Evolutionary conservation across 1,140 invertebrate species (phyloP).

Genomic region (Macrobrachium rosenbergii): DNA sequence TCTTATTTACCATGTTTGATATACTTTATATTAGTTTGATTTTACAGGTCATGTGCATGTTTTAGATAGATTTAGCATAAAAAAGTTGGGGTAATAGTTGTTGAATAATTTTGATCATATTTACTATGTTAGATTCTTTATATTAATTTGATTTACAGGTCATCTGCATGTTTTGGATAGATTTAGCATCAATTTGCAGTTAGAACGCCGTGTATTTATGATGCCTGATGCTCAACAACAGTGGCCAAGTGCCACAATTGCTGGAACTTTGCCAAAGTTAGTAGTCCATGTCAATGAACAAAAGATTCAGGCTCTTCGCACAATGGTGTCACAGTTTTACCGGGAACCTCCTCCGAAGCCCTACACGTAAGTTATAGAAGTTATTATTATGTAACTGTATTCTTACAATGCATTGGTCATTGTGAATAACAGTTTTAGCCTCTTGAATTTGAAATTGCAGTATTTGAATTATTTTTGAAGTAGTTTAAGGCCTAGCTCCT

Average conservation of each 20-base stretch:
- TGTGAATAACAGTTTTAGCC: no score
- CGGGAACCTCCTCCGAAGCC: slow-evolving; percentile 11
- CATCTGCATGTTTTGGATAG: slow-evolving; percentile 88
- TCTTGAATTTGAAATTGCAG: no score
- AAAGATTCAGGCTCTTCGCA: slow-evolving; percentile 79
- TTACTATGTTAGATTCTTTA: no score
- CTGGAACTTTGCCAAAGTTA: slow-evolving; percentile 87
- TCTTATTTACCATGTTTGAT: no score
- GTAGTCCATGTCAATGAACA: slow-evolving; percentile 91
- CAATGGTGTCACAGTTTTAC: slow-evolving; percentile 40
- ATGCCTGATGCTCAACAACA: slow-evolving; percentile 78
- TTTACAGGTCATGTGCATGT: slow-evolving; percentile 79
- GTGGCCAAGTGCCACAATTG: slow-evolving; percentile 85
- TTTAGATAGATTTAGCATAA: slow-evolving; percentile 90
- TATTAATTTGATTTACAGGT: slow-evolving; percentile 54
- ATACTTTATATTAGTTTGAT: not conserved
- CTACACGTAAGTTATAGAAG: not conserved
- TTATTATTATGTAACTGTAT: not conserved
- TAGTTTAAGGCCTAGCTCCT: no score
- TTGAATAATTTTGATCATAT: no score
- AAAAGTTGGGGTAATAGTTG: no score
- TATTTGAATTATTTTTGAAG: no score
- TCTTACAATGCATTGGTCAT: no score
- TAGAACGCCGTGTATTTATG: slow-evolving; percentile 81
- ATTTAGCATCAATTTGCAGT: slow-evolving; percentile 89